Conservation (phyloP, 53 echinoderm and acorn worm genomes). For the Crossaster papposus region DNA sequence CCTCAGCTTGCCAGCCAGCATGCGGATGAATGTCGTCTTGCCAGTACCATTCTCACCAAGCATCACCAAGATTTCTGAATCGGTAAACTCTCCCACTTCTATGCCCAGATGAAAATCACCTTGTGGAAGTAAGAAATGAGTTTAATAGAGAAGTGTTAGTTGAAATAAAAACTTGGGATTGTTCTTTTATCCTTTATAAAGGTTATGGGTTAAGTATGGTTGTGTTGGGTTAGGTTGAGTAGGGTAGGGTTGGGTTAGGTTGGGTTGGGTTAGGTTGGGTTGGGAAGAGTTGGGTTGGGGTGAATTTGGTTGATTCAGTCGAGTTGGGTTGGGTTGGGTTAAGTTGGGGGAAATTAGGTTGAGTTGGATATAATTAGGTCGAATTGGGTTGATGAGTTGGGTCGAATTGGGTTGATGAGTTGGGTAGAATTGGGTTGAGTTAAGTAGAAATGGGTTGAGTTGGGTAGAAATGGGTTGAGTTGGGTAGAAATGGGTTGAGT, state of each 20-base stretch:
- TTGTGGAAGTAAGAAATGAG: slow-evolving; percentile 13
- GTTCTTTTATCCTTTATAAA: not conserved
- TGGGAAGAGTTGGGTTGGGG: too few relatives aligned
- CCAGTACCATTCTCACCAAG: slow-evolving; percentile 97
- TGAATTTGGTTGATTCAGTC: too few relatives aligned
- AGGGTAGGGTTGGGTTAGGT: not conserved
- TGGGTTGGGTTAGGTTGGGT: not conserved
- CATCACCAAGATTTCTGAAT: slow-evolving; percentile 97
- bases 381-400: not conserved
- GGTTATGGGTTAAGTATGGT: not conserved
- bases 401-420: not conserved
- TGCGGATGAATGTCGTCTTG: slow-evolving; percentile 95
- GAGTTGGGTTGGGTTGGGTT: too few relatives aligned
- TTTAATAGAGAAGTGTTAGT: not conserved
- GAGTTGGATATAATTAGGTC: too few relatives aligned
- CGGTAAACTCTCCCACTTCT: slow-evolving; percentile 84
- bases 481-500: not conserved
- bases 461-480: not conserved
- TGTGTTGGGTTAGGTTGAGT: not conserved
- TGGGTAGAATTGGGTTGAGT: not conserved
- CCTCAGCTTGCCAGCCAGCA: slow-evolving; percentile 83
- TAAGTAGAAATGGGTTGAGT: not conserved
- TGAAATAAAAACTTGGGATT: too few relatives aligned
- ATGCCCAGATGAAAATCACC: slow-evolving; percentile 81
- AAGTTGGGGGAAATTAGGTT: too few relatives aligned